Evolutionary conservation across 2,797 vertebrate genomes (phyloP), one percentile per base, ranked within the genome.

Genomic region (Acrocephalus scirpaceus): DNA sequence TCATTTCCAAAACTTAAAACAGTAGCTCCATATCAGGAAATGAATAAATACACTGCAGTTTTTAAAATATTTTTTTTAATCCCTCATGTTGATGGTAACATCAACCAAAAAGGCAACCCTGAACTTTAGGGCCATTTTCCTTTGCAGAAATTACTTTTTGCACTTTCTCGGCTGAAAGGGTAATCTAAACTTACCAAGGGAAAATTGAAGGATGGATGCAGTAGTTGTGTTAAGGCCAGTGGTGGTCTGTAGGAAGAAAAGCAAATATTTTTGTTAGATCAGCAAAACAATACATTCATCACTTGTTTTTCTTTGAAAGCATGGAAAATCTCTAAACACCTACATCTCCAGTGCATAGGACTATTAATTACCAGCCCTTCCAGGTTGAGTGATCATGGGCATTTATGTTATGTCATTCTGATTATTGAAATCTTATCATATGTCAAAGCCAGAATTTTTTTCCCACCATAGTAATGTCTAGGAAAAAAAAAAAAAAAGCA

Each of bases 171-270:
- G 79, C 25, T 65, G 70, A 86, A 97, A 91, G 48, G 74, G 12
- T 36, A 67, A 67, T 38, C 66, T 92, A 47, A 96, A 99, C 99
- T 99, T 97, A 99, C 99, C 99, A 53, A 99, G 98, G 29, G 99
- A 98, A 97, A 99, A 99, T 40, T 99, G 99, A 86, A 99, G 98
- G 78, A 99, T 97, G 10, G 99, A 99, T 51, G 99, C 99, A 88
- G 99, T 99, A 96, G 98, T 99, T 90, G 99, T 99, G 97, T 99
- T 99, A 92, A 99, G 98, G 95, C 97, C 96, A 82, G 98, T 98
- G 60, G 99, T 99, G 62, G 97, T 98, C 99, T 99, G 91, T 10
- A 93, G 92, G 62, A 93, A 69, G 77, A 96, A 53, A 91, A 90
- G 53, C 20, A 96, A 93, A 96, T 9, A 61, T 14, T 84, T 91